Conservation (phyloP, 2,113 vertebrate species). For the Gymnocephalus cernua region DNA sequence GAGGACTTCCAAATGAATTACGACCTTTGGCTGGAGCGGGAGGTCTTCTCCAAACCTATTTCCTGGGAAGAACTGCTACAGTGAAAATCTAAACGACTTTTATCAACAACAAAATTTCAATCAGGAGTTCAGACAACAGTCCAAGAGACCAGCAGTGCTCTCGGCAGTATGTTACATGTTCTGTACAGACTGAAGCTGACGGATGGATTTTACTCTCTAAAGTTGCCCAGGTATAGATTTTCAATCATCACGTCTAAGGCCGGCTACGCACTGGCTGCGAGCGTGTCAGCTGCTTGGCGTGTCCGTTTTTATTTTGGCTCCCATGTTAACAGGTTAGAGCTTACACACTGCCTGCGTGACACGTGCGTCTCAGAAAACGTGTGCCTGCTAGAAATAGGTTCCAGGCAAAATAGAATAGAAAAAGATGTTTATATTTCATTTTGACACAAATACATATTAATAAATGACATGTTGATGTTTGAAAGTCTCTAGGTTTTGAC, state of each 20-base stretch:
- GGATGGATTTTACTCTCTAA: conserved; percentile 22
- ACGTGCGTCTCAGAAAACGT: no score
- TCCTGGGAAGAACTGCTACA: conserved; percentile 98
- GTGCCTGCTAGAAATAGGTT: no score
- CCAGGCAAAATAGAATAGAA: no score
- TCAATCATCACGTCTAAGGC: neutral
- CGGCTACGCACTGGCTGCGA: no score
- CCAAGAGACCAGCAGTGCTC: conserved; percentile 1
- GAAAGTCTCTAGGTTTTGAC: no score
- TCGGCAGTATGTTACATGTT: conserved; percentile 28
- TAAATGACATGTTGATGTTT: no score
- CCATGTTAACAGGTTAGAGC: no score
- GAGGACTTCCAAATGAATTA: conserved; percentile 99
- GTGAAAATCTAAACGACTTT: conserved; percentile 73
- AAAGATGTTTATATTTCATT: no score
- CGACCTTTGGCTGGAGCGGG: conserved; percentile 97
- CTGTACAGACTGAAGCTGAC: conserved; percentile 23
- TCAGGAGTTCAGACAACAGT: conserved; percentile 24
- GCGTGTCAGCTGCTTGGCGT: no score
- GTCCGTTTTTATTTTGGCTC: no score
- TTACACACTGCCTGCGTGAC: no score
- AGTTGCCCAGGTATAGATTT: neutral
- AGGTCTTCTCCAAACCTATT: conserved; percentile 98
- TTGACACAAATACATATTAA: no score
- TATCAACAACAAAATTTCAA: conserved; percentile 1